These are phyloP conservation scores for Ginglymostoma cirratum DNA, from an alignment of 2,113 vertebrate species.

Conservation along the genomic window DNA sequence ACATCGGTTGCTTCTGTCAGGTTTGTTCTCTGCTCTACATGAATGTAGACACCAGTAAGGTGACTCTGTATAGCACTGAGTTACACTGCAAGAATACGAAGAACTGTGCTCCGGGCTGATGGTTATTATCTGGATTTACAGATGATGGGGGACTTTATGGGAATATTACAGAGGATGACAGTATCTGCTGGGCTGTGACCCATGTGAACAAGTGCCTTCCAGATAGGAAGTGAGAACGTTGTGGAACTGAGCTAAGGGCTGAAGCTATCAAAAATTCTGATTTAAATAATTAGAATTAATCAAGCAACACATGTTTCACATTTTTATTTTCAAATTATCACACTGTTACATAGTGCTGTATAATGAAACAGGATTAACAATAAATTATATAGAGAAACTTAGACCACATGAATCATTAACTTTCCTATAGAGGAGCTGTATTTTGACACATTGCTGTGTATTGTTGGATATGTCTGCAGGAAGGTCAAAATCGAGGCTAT, in stretches of 20 bases:
- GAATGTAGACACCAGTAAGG: too few species aligned
- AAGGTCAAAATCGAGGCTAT: slow-evolving; percentile 39
- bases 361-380: slow-evolving; percentile 7
- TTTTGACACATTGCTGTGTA: neutral
- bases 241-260: too few species aligned
- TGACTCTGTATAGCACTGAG: too few species aligned
- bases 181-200: neutral
- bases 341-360: neutral
- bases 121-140: neutral
- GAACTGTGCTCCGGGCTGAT: too few species aligned
- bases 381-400: neutral
- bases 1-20: too few species aligned
- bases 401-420: neutral
- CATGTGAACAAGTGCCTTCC: neutral
- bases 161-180: neutral
- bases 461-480: neutral
- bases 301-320: neutral
- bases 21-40: too few species aligned
- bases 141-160: neutral
- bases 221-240: neutral
- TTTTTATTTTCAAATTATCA: slow-evolving; percentile 30
- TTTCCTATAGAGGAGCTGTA: neutral
- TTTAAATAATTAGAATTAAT: slow-evolving; percentile 15
- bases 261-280: neutral
- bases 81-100: too few species aligned